Conservation (phyloP, 1,140 invertebrate species). For the Wasmannia auropunctata region DNA sequence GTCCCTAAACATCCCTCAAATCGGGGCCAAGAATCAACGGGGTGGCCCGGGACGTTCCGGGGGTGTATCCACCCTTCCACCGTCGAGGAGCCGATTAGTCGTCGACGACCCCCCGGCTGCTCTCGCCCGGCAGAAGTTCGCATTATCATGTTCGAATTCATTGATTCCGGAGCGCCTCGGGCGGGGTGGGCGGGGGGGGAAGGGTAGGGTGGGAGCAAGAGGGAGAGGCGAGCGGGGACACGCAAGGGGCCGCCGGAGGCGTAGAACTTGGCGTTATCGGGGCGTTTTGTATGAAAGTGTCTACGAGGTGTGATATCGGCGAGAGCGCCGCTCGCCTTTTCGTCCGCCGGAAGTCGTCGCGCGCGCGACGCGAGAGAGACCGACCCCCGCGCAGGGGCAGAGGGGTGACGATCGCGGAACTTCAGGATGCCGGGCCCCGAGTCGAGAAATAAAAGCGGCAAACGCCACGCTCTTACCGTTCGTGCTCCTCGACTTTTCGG, state of each 20-base stretch:
- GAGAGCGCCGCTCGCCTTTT: constrained; percentile 45
- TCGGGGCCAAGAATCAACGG: constrained; percentile 5
- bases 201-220: not conserved
- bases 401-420: not conserved
- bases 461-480: not conserved
- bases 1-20: constrained; percentile 2
- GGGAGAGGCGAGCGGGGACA: too few relatives aligned
- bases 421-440: not conserved
- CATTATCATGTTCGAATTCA: constrained; percentile 84
- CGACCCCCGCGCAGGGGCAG: not conserved
- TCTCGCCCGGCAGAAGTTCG: constrained; percentile 74
- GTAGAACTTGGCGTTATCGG: constrained; percentile 54
- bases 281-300: constrained; percentile 56
- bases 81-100: constrained; percentile 71
- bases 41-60: not conserved
- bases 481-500: constrained; percentile 10
- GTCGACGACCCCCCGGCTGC: constrained; percentile 56
- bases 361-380: constrained; percentile 45
- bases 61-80: constrained; percentile 64
- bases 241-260: constrained; percentile 37
- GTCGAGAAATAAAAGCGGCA: constrained; percentile 18
- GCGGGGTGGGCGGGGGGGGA: not conserved
- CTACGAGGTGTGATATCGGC: constrained; percentile 59
- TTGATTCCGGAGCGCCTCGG: constrained; percentile 75
- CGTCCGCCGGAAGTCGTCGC: constrained; percentile 58